These are phyloP conservation scores for Rhabdophis nuchalis DNA, from an alignment of 2,797 vertebrate species.

Conservation along the genomic window DNA sequence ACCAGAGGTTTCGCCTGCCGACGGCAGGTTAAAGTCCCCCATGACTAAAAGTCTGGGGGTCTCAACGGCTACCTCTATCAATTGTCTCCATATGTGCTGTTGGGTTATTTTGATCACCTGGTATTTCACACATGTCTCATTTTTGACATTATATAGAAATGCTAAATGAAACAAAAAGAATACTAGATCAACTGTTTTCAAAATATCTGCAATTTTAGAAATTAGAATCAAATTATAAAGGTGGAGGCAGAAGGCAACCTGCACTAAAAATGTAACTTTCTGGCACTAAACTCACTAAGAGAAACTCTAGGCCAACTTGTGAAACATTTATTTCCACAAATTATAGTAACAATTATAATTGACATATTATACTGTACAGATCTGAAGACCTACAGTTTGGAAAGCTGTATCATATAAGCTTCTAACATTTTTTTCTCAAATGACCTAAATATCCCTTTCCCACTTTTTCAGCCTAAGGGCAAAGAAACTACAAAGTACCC, in stretches of 20 bases:
- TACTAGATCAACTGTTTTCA: neutral
- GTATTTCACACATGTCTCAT: neutral
- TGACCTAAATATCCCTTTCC: neutral
- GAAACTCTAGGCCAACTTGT: neutral
- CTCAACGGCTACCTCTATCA: too few relatives aligned
- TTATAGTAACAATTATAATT: neutral
- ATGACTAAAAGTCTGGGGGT: too few relatives aligned
- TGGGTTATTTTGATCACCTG: neutral
- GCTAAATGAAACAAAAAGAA: neutral
- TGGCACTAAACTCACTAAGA: conserved; percentile 3
- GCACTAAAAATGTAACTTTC: neutral
- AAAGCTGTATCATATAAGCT: conserved; percentile 1
- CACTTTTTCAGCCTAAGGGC: conserved; percentile 37
- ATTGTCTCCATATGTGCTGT: conserved; percentile 6
- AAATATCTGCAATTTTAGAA: conserved; percentile 4
- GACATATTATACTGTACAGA: neutral
- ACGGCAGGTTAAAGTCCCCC: too few relatives aligned
- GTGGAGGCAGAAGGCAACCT: neutral
- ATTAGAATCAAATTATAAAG: neutral
- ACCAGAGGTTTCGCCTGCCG: too few relatives aligned
- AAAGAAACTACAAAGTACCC: neutral
- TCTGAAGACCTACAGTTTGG: neutral
- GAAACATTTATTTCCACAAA: neutral
- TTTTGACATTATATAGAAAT: conserved; percentile 1
- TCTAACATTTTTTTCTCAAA: conserved; percentile 37